A percentile compares a stretch with the other conserved stretches of the same genome.
Conservation (phyloP, 2,888 invertebrate species). For the Adelphocoris suturalis region DNA sequence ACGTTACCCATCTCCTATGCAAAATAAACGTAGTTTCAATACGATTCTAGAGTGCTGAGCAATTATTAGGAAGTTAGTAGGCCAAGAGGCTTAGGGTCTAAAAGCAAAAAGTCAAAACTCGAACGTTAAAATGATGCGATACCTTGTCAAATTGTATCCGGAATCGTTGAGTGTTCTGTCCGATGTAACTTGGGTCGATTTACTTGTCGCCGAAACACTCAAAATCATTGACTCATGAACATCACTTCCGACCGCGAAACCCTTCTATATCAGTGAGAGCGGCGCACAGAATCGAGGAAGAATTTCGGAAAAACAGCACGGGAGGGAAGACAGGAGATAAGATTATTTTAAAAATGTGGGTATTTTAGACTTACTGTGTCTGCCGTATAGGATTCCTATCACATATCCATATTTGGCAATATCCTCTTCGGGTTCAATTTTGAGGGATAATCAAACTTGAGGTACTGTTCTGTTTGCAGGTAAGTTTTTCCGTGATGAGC, state of each 20-base stretch:
- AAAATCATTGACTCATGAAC: slow-evolving; percentile 20
- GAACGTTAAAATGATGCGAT: neutral
- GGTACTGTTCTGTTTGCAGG: neutral
- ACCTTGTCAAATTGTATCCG: neutral
- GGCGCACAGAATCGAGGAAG: slow-evolving; percentile 6
- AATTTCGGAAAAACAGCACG: slow-evolving; percentile 40
- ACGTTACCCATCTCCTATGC: too few species aligned
- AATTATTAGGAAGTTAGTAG: neutral
- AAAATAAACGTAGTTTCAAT: too few species aligned
- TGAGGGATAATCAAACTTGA: neutral
- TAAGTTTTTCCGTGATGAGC: neutral
- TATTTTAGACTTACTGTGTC: slow-evolving; percentile 75
- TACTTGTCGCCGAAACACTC: neutral
- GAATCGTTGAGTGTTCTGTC: neutral
- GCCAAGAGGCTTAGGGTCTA: neutral
- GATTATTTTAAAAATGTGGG: slow-evolving; percentile 74
- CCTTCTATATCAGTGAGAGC: neutral
- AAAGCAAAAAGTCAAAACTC: slow-evolving; percentile 10
- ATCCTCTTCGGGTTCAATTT: slow-evolving; percentile 58
- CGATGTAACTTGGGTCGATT: slow-evolving; percentile 3
- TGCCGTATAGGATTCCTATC: slow-evolving; percentile 74
- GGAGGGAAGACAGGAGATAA: slow-evolving; percentile 49
- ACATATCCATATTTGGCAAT: slow-evolving; percentile 76
- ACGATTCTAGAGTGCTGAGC: neutral
- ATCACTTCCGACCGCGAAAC: neutral